Evolutionary conservation across 2,888 invertebrate species (phyloP), one percentile per base, ranked within the genome.

Genomic region (Ecdyonurus torrentis): DNA sequence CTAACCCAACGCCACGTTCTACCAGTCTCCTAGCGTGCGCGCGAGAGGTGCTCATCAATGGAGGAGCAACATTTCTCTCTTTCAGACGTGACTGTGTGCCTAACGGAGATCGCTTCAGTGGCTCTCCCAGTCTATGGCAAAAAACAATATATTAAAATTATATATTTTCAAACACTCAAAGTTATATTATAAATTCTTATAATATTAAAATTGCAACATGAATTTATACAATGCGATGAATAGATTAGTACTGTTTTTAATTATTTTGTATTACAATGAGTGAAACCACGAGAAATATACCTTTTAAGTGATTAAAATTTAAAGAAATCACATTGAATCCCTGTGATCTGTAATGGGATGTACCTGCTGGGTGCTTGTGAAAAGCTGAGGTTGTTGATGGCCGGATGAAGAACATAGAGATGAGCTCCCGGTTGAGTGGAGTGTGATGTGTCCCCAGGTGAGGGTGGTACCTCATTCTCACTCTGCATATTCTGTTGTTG

Each of bases 341-440:
- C n/a, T n/a, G n/a, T n/a, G n/a, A n/a, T n/a, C n/a, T n/a, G n/a
- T n/a, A n/a, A n/a, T n/a, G n/a, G n/a, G n/a, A n/a, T n/a, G n/a
- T n/a, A 37, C 37, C 37, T 37, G 37, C 37, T 37, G 37, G 37
- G 37, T 37, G 37, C 7, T 15, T 37, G 37, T 5, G 37, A 63
- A 67, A 76, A 75, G 66, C 70, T 73, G 50, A 75, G 72, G 66
- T 74, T 76, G 66, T 73, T 75, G 61, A 75, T 74, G 63, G 70
- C 71, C 1, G 69, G 76, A 70, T 68, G 76, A 68, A 67, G 73
- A 24, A 70, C 65, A 23, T 72, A 70, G 52, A 72, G 66, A 18
- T 71, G 69, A 52, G 70, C 72, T 23, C 72, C 72, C 22, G 72
- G 67, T 18, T 71, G 67, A 58, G 3, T 53, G 58, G 25, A 19